Evolutionary conservation across 2,113 vertebrate species (phyloP).

Genomic region (Argyrosomus japonicus): DNA sequence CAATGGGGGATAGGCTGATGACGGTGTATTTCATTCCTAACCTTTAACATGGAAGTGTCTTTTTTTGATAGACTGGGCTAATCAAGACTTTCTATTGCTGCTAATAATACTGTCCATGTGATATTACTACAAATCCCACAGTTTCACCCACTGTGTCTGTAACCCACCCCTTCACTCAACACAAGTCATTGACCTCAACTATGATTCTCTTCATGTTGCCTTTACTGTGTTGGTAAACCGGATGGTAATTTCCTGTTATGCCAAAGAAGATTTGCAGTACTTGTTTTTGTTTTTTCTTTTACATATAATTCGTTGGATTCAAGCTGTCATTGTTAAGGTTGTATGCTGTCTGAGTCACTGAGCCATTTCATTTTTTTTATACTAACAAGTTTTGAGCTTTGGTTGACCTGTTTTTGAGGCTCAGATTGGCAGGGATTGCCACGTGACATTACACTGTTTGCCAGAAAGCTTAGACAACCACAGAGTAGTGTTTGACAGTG

Average conservation of each 20-base stretch:
- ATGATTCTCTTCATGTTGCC: constrained; percentile 59
- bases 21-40: constrained; percentile 51
- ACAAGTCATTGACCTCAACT: constrained; percentile 17
- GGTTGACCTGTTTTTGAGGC: constrained; percentile 3
- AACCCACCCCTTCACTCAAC: constrained; percentile 4
- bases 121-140: constrained; percentile 30
- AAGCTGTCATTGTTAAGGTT: constrained; percentile 40
- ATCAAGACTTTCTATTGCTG: constrained; percentile 69
- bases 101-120: constrained; percentile 60
- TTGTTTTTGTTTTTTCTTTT: constrained; percentile 1
- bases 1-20: neutral
- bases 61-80: constrained; percentile 54
- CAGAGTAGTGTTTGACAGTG: constrained; percentile 2
- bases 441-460: neutral
- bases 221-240: constrained; percentile 61
- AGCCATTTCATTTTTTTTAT: constrained; percentile 56
- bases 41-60: constrained; percentile 59
- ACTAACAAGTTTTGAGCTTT: constrained; percentile 40
- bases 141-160: constrained; percentile 7
- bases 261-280: constrained; percentile 68
- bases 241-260: constrained; percentile 58
- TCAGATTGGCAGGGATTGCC: neutral
- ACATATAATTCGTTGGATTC: constrained; percentile 18
- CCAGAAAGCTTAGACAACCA: constrained; percentile 33
- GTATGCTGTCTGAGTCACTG: constrained; percentile 47